These are phyloP conservation scores for Amphiprion percula DNA, from an alignment of 2,113 vertebrate genomes.

Conservation along the genomic window DNA sequence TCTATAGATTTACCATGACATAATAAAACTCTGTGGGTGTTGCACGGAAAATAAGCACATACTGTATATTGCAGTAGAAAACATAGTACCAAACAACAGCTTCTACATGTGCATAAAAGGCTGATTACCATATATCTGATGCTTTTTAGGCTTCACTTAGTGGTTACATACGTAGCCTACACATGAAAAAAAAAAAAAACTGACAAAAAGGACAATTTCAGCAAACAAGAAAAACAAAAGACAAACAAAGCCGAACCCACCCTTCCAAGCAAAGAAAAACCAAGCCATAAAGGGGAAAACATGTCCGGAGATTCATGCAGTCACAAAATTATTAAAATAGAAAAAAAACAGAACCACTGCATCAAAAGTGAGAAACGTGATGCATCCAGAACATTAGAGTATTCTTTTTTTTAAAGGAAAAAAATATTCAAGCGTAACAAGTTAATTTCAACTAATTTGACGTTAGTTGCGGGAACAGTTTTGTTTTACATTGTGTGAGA, in stretches of 20 bases:
- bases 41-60: conserved; percentile 65
- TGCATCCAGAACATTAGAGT: conserved; percentile 31
- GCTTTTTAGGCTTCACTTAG: conserved; percentile 58
- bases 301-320: conserved; percentile 55
- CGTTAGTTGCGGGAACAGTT: conserved; percentile 12
- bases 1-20: conserved; percentile 58
- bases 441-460: conserved; percentile 7
- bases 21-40: conserved; percentile 49
- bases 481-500: conserved; percentile 19
- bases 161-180: conserved; percentile 39
- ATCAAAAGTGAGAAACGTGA: conserved; percentile 25
- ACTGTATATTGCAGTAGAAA: conserved; percentile 62
- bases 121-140: conserved; percentile 58
- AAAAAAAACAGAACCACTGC: conserved; percentile 7
- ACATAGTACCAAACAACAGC: conserved; percentile 64
- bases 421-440: conserved; percentile 26
- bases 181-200: conserved; percentile 7
- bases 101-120: conserved; percentile 68
- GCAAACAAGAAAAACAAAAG: conserved; percentile 48
- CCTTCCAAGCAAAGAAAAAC: conserved; percentile 22
- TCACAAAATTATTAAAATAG: conserved; percentile 48
- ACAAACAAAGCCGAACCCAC: conserved; percentile 49
- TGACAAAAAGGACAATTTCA: conserved; percentile 56
- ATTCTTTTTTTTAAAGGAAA: conserved; percentile 4
- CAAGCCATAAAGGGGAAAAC: conserved; percentile 8